A percentile compares a stretch with the other conserved stretches of the same genome.
Conservation (phyloP, 2,113 vertebrate species). For the Pogona vitticeps region DNA sequence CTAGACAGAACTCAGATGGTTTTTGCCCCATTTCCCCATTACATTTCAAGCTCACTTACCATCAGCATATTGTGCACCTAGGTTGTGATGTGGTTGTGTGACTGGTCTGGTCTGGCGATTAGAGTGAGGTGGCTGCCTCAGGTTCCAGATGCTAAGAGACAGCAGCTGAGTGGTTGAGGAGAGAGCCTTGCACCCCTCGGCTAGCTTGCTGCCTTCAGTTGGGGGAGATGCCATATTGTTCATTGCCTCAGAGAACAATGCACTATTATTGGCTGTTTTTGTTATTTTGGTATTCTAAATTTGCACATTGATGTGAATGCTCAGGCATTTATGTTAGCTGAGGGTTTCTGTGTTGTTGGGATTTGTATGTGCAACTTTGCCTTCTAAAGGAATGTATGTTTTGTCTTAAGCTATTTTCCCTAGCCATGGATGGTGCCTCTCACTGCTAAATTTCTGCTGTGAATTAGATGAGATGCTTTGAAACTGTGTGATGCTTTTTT, state of each 20-base stretch:
- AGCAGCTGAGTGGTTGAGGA: background rate
- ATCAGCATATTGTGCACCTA: background rate
- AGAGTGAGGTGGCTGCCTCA: background rate
- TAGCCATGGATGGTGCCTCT: background rate
- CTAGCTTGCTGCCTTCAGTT: background rate
- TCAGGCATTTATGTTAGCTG: background rate
- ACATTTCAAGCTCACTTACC: too few relatives aligned
- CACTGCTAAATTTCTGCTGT: background rate
- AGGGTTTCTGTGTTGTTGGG: background rate
- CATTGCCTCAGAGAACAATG: background rate
- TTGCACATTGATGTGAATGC: background rate
- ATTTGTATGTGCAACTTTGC: background rate
- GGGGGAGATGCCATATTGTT: background rate
- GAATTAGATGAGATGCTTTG: background rate
- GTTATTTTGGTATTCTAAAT: background rate
- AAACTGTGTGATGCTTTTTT: background rate
- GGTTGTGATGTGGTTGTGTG: background rate
- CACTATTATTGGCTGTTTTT: background rate
- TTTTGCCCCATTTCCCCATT: background rate
- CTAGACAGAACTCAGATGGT: background rate
- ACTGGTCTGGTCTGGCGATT: background rate
- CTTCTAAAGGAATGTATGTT: background rate
- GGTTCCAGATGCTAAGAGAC: background rate
- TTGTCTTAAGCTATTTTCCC: background rate
- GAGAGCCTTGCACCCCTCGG: too few relatives aligned